Base-by-base conservation (phyloP, 2,888 invertebrate species). In the Acleris holmiana region DNA sequence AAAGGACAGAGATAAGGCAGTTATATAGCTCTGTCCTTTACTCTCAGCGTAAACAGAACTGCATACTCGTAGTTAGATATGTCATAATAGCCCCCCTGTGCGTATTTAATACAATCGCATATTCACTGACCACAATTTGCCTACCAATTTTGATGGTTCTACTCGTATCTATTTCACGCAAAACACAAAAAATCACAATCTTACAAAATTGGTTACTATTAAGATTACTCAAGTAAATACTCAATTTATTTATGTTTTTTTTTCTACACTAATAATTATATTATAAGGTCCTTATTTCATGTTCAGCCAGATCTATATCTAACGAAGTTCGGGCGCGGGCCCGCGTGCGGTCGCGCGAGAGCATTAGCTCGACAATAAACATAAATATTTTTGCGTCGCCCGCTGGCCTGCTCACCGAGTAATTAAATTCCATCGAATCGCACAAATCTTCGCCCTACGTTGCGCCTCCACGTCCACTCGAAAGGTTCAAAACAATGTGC, bases 351-450 rank as follows among this genome's bases (percentile, higher is more conserved):
- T 88, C 83, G 80, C 86, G 84, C 86, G 80, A 79, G 79, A 78
- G 82, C 84, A 85, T 89, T 87, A 85, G 83, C 76, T 76, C 84
- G 75, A 87, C 91, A 87, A 88, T 91, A 91, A 90, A 88, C 91
- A 89, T 91, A 91, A 91, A 91, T 91, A 92, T 92, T 91, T 92
- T 91, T 89, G 88, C 88, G 82, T 83, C 87, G 88, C 89, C 89
- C 82, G 82, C 83, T 82, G 78, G 80, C 73, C 84, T 82, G 83
- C 80, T 82, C 76, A 75, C 81, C 82, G 80, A 82, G 86, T 91
- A 91, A 91, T 92, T 91, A 91, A 91, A 91, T 92, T 91, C 91
- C 91, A 80, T 82, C 85, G 86, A 86, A 86, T 86, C 89, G 83
- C 88, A 92, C 91, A 90, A 91, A 91, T 91, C 88, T 86, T 86